Conservation (phyloP, 2,888 invertebrate genomes). For the Folsomia manolachei region DNA sequence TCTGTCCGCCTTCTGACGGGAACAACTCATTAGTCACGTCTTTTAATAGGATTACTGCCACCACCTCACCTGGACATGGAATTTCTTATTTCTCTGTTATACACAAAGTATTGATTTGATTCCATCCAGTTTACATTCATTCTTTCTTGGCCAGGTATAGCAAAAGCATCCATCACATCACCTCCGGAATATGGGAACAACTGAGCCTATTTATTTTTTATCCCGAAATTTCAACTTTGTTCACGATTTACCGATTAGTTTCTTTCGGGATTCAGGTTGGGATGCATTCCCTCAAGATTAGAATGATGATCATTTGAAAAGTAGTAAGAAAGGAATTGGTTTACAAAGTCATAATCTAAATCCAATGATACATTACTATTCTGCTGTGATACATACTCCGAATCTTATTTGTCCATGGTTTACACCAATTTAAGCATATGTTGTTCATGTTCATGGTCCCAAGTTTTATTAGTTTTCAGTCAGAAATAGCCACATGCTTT, state of each 20-base stretch:
- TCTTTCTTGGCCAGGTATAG: background rate
- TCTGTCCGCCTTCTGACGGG: background rate
- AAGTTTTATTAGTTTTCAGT: too few relatives aligned
- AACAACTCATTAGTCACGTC: slow-evolving; percentile 17
- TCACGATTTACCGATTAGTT: slow-evolving; percentile 5
- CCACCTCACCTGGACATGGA: background rate
- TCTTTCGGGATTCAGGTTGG: background rate
- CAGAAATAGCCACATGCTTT: too few relatives aligned
- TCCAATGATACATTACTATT: background rate
- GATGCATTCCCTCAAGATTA: background rate
- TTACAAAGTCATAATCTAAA: background rate
- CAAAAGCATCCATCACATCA: background rate
- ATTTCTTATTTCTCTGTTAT: background rate
- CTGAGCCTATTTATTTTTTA: background rate
- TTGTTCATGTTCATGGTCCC: too few relatives aligned
- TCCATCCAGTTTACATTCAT: background rate
- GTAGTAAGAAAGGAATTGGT: background rate
- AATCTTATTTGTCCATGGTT: too few relatives aligned
- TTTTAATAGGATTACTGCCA: slow-evolving; percentile 10
- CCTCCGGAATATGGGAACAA: background rate
- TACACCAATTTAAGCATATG: too few relatives aligned
- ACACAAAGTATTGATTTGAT: background rate
- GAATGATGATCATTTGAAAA: background rate
- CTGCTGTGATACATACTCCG: too few relatives aligned
- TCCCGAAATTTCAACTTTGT: background rate